Evolutionary conservation across 1,140 invertebrate genomes (phyloP).

Genomic region (Heliothis subflexa): DNA sequence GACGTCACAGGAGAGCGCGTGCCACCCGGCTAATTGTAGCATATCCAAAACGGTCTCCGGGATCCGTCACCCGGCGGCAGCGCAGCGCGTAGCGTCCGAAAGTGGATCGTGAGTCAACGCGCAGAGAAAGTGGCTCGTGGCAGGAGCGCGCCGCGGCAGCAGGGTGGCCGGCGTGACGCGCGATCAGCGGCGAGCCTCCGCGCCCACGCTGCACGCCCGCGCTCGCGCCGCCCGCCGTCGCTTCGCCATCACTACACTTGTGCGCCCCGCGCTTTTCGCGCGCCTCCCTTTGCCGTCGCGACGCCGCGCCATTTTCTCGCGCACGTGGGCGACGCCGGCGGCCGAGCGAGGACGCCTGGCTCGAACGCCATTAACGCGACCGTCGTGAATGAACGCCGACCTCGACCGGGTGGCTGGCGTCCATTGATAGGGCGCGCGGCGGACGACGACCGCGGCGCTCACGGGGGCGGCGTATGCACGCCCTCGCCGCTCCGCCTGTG

Average conservation of each 20-base stretch:
- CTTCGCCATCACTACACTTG: slow-evolving; percentile 72
- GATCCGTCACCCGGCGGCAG: slow-evolving; percentile 55
- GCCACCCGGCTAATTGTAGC: slow-evolving; percentile 79
- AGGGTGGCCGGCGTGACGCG: slow-evolving; percentile 55
- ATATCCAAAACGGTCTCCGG: slow-evolving; percentile 78
- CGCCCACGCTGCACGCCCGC: slow-evolving; percentile 72
- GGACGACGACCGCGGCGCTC: slow-evolving; percentile 69
- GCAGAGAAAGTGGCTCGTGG: slow-evolving; percentile 72
- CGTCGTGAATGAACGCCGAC: slow-evolving; percentile 85
- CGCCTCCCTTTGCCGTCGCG: slow-evolving; percentile 78
- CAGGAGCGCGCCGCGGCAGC: slow-evolving; percentile 41
- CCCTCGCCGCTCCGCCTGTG: slow-evolving; percentile 68
- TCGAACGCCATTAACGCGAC: slow-evolving; percentile 80
- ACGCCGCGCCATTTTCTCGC: slow-evolving; percentile 84
- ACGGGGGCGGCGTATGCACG: slow-evolving; percentile 78
- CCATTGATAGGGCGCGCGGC: slow-evolving; percentile 80
- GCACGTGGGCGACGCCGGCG: slow-evolving; percentile 80
- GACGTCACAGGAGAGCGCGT: slow-evolving; percentile 80
- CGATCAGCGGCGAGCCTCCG: slow-evolving; percentile 74
- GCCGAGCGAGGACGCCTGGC: slow-evolving; percentile 73
- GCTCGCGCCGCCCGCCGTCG: slow-evolving; percentile 66
- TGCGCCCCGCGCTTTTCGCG: slow-evolving; percentile 78
- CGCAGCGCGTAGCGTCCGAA: slow-evolving; percentile 63
- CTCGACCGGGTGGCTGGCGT: slow-evolving; percentile 78
- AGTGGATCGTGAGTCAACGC: slow-evolving; percentile 78